Evolutionary conservation across 2,113 vertebrate genomes (phyloP).

Genomic region (Malaclemys terrapin): DNA sequence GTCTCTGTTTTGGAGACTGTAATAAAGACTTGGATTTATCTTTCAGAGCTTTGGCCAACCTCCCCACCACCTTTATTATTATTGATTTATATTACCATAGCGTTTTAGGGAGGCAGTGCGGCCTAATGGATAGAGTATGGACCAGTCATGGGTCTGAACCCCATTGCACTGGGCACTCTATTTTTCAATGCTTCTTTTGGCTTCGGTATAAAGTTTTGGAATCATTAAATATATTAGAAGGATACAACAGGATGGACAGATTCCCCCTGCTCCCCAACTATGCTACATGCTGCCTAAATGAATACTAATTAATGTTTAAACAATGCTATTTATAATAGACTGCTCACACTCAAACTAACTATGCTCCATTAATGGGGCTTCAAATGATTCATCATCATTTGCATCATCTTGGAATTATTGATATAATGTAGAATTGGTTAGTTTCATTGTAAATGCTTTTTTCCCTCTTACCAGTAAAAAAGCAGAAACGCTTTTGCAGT

Average conservation of each 20-base stretch:
- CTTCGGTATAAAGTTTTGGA: neutral
- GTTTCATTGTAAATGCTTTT: neutral
- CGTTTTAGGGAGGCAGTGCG: neutral
- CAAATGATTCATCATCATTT: neutral
- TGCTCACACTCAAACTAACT: neutral
- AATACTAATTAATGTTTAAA: neutral
- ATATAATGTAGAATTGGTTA: neutral
- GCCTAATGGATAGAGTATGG: too few species aligned
- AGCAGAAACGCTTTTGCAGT: neutral
- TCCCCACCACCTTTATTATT: neutral
- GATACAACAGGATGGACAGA: neutral
- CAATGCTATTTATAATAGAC: neutral
- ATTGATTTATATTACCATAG: neutral
- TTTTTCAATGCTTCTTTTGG: neutral
- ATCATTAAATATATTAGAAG: rapidly evolving
- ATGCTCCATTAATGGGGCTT: neutral
- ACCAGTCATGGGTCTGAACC: too few species aligned
- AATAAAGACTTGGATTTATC: neutral
- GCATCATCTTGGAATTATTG: neutral
- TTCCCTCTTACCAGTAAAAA: neutral
- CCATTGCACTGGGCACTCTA: too few species aligned
- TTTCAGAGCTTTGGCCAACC: rapidly evolving
- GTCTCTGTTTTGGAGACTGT: rapidly evolving
- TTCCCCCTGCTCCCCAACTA: neutral
- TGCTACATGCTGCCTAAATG: neutral